Evolutionary conservation across 2,113 vertebrate species (phyloP).

Genomic region (Halcyon senegalensis): DNA sequence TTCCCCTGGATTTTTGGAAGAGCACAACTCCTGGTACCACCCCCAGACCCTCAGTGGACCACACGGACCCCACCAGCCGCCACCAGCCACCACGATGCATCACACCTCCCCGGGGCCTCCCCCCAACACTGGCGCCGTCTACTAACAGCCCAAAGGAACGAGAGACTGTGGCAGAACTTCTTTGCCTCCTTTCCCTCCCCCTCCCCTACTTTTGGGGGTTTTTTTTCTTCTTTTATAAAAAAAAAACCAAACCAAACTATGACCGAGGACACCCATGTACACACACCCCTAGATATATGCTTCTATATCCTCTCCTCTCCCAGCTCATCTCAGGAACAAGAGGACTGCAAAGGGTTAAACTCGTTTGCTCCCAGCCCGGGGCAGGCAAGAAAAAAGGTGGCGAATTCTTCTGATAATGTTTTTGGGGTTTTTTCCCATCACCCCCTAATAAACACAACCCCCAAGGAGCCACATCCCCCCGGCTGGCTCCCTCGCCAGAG

Average conservation of each 20-base stretch:
- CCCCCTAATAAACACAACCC: not conserved
- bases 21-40: constrained; percentile 95
- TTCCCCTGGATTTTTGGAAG: constrained; percentile 92
- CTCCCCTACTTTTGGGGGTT: not conserved
- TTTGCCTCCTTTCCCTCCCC: not conserved
- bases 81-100: constrained; percentile 84
- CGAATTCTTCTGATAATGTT: not conserved
- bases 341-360: constrained; percentile 11
- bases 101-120: constrained; percentile 87
- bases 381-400: not conserved
- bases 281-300: not conserved
- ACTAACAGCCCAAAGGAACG: constrained; percentile 68
- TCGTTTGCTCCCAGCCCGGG: not conserved
- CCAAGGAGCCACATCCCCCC: not conserved
- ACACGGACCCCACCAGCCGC: constrained; percentile 84
- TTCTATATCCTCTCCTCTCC: not conserved
- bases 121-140: constrained; percentile 89
- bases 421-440: not conserved
- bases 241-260: not conserved
- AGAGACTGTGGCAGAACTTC: constrained; percentile 4
- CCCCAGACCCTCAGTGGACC: constrained; percentile 83
- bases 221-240: not conserved
- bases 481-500: not conserved
- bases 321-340: constrained; percentile 51
- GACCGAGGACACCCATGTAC: not conserved